Evolutionary conservation across 2,888 invertebrate species (phyloP), one percentile per base, ranked within the genome.

Genomic region (Trachelus tabidus): DNA sequence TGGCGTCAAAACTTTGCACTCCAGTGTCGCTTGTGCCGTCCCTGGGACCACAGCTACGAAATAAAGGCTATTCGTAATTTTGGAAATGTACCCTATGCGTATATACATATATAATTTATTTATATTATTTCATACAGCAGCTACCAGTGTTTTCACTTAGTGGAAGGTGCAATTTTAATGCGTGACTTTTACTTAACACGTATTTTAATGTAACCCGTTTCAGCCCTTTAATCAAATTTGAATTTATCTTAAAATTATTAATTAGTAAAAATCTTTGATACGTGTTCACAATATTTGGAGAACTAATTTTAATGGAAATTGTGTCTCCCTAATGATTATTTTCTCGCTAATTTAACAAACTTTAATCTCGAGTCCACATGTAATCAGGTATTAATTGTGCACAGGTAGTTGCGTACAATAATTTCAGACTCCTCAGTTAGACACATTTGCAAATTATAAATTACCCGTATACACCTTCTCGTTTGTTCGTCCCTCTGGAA

Each of bases 1-100:
- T 86, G 87, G 83, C 88, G 87, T 91, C 90, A 89, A 90, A 91
- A 91, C 89, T 91, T 91, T 89, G 86, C 86, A 88, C 89, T 89
- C 86, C 85, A 82, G 76, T 83, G 84, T 88, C 78, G 87, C 89
- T 56, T 88, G 34, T 87, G 87, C 81, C 82, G 79, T 79, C 78
- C 81, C 85, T 84, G 82, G 80, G 77, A 79, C 82, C 82, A 80
- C 79, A 79, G 84, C 78, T 35, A 84, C 83, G 81, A 87, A 88
- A 88, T 87, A 87, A 87, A 87, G 84, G 83, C 81, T 79, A 77
- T 80, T 84, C 84, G 86, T 87, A 88, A 89, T 87, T 88, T 80
- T 88, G 79, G 80, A 84, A 77, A 73, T 77, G 81, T 37, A 34
- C 34, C 34, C 56, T 56, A 56, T 23, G 23, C 56, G 23, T 23